Evolutionary conservation across 2,113 vertebrate genomes (phyloP).

Genomic region (Corapipo altera): DNA sequence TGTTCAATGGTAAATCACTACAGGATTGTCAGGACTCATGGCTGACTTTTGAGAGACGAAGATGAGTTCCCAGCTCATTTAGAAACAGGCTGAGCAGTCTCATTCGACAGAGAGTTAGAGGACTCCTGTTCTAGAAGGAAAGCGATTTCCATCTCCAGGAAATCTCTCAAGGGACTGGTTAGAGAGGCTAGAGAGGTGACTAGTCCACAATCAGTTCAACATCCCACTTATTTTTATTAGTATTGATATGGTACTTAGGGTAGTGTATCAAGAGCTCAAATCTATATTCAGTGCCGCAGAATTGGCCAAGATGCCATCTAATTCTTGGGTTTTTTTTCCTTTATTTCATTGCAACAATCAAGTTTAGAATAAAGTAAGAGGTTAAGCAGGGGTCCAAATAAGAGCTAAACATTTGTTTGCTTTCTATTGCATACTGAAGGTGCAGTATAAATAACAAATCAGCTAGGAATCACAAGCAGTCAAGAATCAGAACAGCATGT

Average conservation of each 20-base stretch:
- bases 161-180: background rate
- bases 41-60: background rate
- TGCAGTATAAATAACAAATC: background rate
- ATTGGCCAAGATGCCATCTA: background rate
- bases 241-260: background rate
- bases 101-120: background rate
- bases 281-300: background rate
- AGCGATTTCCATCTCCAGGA: background rate
- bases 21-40: background rate
- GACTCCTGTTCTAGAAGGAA: background rate
- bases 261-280: background rate
- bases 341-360: background rate
- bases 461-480: background rate
- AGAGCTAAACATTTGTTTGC: background rate
- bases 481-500: background rate
- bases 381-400: slow-evolving; percentile 4
- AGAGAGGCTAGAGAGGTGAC: background rate
- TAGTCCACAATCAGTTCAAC: background rate
- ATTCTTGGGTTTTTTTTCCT: background rate
- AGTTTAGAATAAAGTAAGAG: background rate
- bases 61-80: background rate
- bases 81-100: background rate
- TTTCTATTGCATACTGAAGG: background rate
- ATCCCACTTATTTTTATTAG: background rate
- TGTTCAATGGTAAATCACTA: background rate